Conservation (phyloP, 1,140 invertebrate genomes). For the Trachymyrmex septentrionalis region DNA sequence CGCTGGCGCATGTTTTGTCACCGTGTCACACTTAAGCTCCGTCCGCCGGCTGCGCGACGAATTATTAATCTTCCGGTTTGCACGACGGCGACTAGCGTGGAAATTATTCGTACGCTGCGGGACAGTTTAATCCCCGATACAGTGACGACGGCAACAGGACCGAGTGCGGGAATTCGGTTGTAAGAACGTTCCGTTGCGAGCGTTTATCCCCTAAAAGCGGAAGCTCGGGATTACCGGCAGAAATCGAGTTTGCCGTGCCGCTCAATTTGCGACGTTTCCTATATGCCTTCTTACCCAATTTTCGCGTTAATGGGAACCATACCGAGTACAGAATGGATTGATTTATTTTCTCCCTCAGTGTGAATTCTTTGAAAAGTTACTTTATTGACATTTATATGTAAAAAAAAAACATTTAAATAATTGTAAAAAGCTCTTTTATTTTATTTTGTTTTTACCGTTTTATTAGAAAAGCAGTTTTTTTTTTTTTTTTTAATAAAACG, state of each 20-base stretch:
- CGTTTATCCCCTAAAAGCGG: slow-evolving; percentile 78
- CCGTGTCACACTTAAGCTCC: slow-evolving; percentile 48
- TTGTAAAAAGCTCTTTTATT: not conserved
- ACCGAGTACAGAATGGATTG: not conserved
- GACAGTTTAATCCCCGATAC: slow-evolving; percentile 77
- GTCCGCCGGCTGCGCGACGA: slow-evolving; percentile 65
- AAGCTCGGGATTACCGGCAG: slow-evolving; percentile 83
- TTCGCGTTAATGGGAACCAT: slow-evolving; percentile 71
- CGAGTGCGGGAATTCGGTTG: slow-evolving; percentile 62
- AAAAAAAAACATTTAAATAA: not conserved
- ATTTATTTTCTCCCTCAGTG: slow-evolving; percentile 19
- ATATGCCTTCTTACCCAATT: slow-evolving; percentile 85
- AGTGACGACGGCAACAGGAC: slow-evolving; percentile 59
- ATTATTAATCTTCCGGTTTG: slow-evolving; percentile 75
- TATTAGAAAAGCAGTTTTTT: not conserved
- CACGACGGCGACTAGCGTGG: slow-evolving; percentile 27
- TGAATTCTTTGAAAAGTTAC: not conserved
- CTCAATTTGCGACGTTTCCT: slow-evolving; percentile 86
- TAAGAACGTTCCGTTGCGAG: slow-evolving; percentile 55
- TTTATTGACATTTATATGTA: not conserved
- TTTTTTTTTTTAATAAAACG: not conserved
- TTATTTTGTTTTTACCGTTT: not conserved
- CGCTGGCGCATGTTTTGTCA: slow-evolving; percentile 37
- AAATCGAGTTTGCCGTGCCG: slow-evolving; percentile 84
- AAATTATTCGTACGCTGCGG: slow-evolving; percentile 80